phyloP scores from a whole-genome alignment of 2,888 invertebrate genomes.

The Amphipoea lucens region DNA sequence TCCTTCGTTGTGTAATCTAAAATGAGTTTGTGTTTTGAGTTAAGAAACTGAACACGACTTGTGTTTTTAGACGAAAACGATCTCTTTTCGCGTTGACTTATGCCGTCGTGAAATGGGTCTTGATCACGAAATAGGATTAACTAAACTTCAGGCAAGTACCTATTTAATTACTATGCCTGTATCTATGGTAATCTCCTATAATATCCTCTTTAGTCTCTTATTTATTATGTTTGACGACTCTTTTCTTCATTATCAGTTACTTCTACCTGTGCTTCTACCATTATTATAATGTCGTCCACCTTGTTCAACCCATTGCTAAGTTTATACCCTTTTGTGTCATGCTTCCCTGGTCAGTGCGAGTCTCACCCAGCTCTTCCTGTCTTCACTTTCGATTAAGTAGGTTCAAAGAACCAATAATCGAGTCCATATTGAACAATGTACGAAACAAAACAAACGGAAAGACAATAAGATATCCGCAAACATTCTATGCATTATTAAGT shows the following conservation, averaged over 20 bases:
- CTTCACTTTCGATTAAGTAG: constrained; percentile 5
- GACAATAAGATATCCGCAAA: constrained; percentile 32
- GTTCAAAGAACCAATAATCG: constrained; percentile 22
- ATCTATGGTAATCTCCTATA: neutral
- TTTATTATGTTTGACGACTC: neutral
- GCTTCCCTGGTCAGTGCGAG: neutral
- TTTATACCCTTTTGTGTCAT: neutral
- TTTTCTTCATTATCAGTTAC: neutral
- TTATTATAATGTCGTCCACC: neutral
- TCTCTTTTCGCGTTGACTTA: neutral
- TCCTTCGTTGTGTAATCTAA: constrained; percentile 17
- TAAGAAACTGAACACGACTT: neutral
- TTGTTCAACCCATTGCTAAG: neutral
- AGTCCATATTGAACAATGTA: constrained; percentile 12
- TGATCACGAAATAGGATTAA: neutral
- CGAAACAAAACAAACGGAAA: constrained; percentile 9
- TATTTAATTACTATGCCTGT: neutral
- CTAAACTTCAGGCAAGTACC: neutral
- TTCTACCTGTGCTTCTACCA: too few relatives aligned
- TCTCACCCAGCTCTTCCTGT: neutral
- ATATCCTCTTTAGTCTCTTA: neutral
- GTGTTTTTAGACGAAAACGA: neutral
- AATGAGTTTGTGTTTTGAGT: constrained; percentile 17
- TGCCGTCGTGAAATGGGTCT: too few relatives aligned
- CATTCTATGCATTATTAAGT: constrained; percentile 22